These are phyloP conservation scores for Elysia chlorotica DNA, from an alignment of 1,140 invertebrate genomes.

Conservation along the genomic window DNA sequence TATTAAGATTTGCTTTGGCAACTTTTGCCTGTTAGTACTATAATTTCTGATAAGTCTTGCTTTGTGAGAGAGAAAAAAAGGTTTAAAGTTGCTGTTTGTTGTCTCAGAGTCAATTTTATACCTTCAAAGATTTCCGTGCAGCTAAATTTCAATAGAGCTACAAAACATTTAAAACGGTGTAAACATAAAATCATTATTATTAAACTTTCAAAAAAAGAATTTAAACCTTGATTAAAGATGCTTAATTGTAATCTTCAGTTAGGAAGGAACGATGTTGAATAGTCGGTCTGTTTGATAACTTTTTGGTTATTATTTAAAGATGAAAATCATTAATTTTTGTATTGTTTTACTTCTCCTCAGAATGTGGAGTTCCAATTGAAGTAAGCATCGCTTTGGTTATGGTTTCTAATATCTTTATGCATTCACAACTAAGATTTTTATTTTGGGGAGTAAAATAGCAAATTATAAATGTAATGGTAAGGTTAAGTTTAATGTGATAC, in stretches of 20 bases:
- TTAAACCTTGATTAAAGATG: neutral
- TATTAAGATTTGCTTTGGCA: neutral
- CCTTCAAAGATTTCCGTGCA: too few species aligned
- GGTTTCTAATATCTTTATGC: too few species aligned
- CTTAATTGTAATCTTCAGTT: neutral
- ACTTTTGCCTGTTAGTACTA: too few species aligned
- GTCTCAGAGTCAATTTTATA: too few species aligned
- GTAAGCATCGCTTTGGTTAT: neutral
- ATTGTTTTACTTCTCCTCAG: neutral
- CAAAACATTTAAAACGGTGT: neutral
- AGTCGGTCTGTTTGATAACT: neutral
- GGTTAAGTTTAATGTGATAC: neutral
- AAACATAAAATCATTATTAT: neutral
- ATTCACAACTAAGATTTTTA: neutral
- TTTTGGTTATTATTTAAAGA: neutral
- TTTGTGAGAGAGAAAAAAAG: too few species aligned
- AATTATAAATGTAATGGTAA: neutral
- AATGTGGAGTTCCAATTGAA: neutral
- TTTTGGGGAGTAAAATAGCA: neutral
- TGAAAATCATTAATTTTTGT: too few species aligned
- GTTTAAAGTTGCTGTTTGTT: too few species aligned
- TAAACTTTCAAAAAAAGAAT: neutral
- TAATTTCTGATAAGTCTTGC: too few species aligned
- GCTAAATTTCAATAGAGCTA: too few species aligned
- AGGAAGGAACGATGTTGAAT: neutral